A percentile compares a stretch with the other conserved stretches of the same genome.
Evolutionary conservation across 2,113 vertebrate genomes (phyloP).

Genomic region (Aspidoscelis tigris): DNA sequence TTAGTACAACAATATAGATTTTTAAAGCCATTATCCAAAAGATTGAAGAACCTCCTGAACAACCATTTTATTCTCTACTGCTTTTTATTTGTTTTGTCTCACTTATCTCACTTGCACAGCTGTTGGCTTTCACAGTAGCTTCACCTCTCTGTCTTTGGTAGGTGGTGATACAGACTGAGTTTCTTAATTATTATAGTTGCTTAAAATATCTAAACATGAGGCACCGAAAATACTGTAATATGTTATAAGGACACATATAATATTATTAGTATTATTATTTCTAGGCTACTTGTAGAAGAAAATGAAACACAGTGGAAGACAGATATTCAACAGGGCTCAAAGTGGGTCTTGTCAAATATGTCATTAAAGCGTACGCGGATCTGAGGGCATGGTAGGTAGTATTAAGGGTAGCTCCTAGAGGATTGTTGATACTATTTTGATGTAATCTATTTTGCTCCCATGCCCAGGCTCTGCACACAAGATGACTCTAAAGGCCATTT

Average conservation of each 20-base stretch:
- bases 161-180: slow-evolving; percentile 38
- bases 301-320: slow-evolving; percentile 4
- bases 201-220: slow-evolving; percentile 5
- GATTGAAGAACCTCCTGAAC: slow-evolving; percentile 5
- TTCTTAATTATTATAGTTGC: slow-evolving; percentile 37
- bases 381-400: too few relatives aligned
- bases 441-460: too few relatives aligned
- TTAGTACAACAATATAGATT: neutral
- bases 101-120: slow-evolving; percentile 56
- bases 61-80: slow-evolving; percentile 8
- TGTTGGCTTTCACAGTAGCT: slow-evolving; percentile 42
- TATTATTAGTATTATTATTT: slow-evolving; percentile 26
- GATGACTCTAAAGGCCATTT: too few relatives aligned
- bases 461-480: too few relatives aligned
- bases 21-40: slow-evolving; percentile 12
- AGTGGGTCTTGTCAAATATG: neutral
- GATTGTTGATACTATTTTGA: too few relatives aligned
- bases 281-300: slow-evolving; percentile 6
- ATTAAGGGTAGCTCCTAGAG: too few relatives aligned
- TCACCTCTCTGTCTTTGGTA: slow-evolving; percentile 20
- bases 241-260: slow-evolving; percentile 28
- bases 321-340: neutral
- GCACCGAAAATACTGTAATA: slow-evolving; percentile 20
- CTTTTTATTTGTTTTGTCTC: neutral
- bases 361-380: neutral